These are phyloP conservation scores for Eucidaris tribuloides DNA, from an alignment of 35 echinoderm and acorn worm species.

Conservation along the genomic window DNA sequence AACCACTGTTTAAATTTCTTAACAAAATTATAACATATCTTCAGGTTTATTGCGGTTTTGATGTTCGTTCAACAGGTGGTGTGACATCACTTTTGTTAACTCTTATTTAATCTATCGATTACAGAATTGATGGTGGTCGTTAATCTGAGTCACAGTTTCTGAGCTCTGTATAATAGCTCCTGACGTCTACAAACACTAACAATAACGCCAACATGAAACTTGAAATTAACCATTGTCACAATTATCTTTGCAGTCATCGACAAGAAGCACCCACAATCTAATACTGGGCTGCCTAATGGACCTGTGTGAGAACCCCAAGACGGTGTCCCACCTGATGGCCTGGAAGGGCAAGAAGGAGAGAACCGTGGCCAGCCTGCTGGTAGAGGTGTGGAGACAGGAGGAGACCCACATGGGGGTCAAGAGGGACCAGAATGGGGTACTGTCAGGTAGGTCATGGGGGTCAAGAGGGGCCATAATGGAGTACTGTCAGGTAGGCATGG, in stretches of 20 bases:
- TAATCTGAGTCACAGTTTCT: too few relatives aligned
- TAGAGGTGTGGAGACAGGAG: slow-evolving; percentile 92
- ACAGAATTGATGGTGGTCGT: too few relatives aligned
- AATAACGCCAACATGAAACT: too few relatives aligned
- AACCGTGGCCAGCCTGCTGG: slow-evolving; percentile 67
- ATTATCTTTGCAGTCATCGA: slow-evolving; percentile 50
- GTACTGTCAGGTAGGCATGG: not conserved
- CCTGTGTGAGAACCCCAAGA: slow-evolving; percentile 96
- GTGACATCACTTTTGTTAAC: too few relatives aligned
- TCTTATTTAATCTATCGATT: too few relatives aligned
- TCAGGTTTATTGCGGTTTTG: too few relatives aligned
- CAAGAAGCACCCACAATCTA: slow-evolving; percentile 83
- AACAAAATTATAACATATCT: too few relatives aligned
- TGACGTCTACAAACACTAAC: too few relatives aligned
- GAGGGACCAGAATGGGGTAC: slow-evolving; percentile 68
- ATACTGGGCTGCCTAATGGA: slow-evolving; percentile 84
- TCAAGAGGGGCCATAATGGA: not conserved
- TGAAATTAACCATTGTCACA: too few relatives aligned
- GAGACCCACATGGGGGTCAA: slow-evolving; percentile 71
- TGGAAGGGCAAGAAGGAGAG: slow-evolving; percentile 80
- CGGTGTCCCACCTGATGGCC: slow-evolving; percentile 75
- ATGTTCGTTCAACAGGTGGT: too few relatives aligned
- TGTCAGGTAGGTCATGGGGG: slow-evolving; percentile 55
- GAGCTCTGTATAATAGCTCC: not conserved
- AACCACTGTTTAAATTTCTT: too few relatives aligned